Evolutionary conservation across 1,140 invertebrate species (phyloP).

Genomic region (Acromyrmex charruanus): DNA sequence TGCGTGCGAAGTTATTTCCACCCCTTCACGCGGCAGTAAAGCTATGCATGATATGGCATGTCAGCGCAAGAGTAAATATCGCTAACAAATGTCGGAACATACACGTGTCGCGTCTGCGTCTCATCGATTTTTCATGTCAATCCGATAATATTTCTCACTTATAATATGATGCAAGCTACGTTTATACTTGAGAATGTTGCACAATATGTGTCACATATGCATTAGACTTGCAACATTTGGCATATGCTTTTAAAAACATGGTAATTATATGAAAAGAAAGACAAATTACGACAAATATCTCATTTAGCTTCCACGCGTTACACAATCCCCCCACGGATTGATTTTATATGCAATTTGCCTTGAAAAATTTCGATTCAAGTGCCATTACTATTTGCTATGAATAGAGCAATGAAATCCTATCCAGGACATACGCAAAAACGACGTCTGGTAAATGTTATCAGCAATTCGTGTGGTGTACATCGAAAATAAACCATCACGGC

Average conservation of each 20-base stretch:
- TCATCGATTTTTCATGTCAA: conserved; percentile 30
- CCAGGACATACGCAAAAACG: conserved; percentile 12
- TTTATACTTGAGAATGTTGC: conserved; percentile 21
- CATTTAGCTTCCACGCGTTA: not conserved
- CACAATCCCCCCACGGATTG: not conserved
- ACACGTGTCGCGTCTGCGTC: not conserved
- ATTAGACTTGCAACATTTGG: conserved; percentile 36
- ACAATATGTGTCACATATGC: not conserved
- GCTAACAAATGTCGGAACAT: not conserved
- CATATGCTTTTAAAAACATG: conserved; percentile 31
- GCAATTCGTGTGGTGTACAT: not conserved
- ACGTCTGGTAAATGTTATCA: conserved; percentile 40
- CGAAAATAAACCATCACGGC: conserved; percentile 52
- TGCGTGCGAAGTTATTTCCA: conserved; percentile 6
- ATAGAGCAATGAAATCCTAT: conserved; percentile 28
- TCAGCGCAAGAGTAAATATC: conserved; percentile 26
- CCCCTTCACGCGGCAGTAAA: not conserved
- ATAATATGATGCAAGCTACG: not conserved
- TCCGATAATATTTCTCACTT: not conserved
- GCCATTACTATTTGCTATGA: conserved; percentile 19
- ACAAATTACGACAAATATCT: not conserved
- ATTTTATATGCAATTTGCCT: not conserved
- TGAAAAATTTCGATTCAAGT: conserved; percentile 14
- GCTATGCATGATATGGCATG: not conserved
- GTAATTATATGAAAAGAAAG: conserved; percentile 20